Evolutionary conservation across 2,113 vertebrate species (phyloP), one percentile per base, ranked within the genome.

Genomic region (Sylvietta virens): DNA sequence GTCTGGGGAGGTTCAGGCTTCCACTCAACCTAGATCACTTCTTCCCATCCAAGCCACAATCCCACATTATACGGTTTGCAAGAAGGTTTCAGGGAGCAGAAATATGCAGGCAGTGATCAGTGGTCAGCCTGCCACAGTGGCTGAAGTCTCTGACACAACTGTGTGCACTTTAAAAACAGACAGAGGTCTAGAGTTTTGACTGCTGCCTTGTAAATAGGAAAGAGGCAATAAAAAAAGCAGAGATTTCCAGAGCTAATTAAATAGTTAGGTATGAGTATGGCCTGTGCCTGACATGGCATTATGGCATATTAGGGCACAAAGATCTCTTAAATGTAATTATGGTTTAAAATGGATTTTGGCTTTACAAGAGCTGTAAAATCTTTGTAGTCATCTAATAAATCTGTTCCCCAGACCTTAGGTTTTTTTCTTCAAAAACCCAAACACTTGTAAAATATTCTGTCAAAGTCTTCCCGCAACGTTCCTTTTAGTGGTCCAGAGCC

Each of bases 321-420:
- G 26, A 60, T 15, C 6, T 26, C 30, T 81, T 56, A 54, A 3
- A 19, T 13, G 15, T 88, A 37, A 42, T n/a, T 28, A 21, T 64
- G 31, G 9, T 58, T 86, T 86, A 88, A 93, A 92, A 69, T 13
- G 18, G 39, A 62, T 44, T 37, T 58, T 42, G 21, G 27, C 15
- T 91, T 92, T 64, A 8, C 20, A 40, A 47, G 40, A 61, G 6
- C 27, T 88, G 28, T 80, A 61, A 92, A 96, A 92, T 69, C 21
- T 64, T 90, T 80, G 61, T 51, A 64, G 84, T 35, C 15, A 39
- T 76, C 28, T 66, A 81, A 81, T 67, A 96, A 88, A 88, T 13
- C 24, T 77, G 3, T 65, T 87, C 9, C 15, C 31, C 30, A 92
- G 47, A 89, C 13, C 11, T 73, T 48, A 53, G 26, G 5, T 3